Conservation (phyloP, 2,113 vertebrate genomes). For the Protobothrops mucrosquamatus region DNA sequence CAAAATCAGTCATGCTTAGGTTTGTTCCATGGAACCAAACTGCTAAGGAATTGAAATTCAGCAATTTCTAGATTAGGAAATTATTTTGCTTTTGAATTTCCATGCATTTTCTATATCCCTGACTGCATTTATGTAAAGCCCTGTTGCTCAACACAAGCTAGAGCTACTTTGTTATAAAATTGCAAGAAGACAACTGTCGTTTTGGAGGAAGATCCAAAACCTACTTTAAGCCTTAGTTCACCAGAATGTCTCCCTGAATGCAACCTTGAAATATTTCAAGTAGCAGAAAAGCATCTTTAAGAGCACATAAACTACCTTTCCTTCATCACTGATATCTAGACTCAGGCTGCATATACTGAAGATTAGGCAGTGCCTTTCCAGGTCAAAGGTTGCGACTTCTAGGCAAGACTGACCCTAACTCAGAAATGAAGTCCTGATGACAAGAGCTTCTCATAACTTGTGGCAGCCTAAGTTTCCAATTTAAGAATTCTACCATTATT, state of each 20-base stretch:
- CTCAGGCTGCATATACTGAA: background rate
- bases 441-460: background rate
- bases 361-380: slow-evolving; percentile 10
- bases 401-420: background rate
- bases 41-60: background rate
- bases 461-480: background rate
- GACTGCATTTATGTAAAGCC: background rate
- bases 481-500: background rate
- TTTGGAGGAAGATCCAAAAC: background rate
- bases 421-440: slow-evolving; percentile 15
- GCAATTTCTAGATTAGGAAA: background rate
- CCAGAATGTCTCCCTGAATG: background rate
- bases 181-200: background rate
- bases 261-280: background rate
- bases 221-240: background rate
- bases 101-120: background rate
- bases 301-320: background rate
- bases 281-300: background rate
- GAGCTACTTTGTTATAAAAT: background rate
- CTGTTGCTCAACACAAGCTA: background rate
- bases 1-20: background rate
- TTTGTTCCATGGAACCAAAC: background rate
- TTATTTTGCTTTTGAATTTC: background rate
- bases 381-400: slow-evolving; percentile 16
- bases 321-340: background rate